Conservation (phyloP, 2,888 invertebrate species). For the Trileptium ribeirensis region DNA sequence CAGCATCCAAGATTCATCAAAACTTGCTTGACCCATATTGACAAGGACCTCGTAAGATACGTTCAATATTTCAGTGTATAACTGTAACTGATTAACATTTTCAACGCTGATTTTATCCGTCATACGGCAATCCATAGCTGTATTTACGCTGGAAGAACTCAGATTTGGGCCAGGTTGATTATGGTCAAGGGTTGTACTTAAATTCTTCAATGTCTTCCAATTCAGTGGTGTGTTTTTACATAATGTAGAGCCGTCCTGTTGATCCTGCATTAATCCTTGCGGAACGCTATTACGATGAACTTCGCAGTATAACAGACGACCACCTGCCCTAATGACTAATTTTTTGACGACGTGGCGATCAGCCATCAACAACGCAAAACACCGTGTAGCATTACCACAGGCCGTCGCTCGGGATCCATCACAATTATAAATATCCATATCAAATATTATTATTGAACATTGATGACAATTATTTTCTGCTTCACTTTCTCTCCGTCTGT, state of each 20-base stretch:
- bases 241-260: too few relatives aligned
- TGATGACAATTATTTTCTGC: background rate
- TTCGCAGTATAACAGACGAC: background rate
- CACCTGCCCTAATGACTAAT: background rate
- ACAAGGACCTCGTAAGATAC: background rate
- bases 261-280: too few relatives aligned
- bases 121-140: too few relatives aligned
- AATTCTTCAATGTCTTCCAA: too few relatives aligned
- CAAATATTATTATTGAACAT: background rate
- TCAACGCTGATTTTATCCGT: too few relatives aligned
- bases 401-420: background rate
- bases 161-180: too few relatives aligned
- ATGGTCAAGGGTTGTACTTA: too few relatives aligned
- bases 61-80: too few relatives aligned
- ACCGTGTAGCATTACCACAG: background rate
- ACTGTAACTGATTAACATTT: too few relatives aligned
- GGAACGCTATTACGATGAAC: background rate
- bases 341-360: background rate
- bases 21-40: background rate
- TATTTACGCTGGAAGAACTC: too few relatives aligned
- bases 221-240: too few relatives aligned
- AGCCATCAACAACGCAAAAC: background rate
- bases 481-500: too few relatives aligned
- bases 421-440: background rate
- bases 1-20: background rate